phyloP scores from a whole-genome alignment of 2,113 vertebrate species.

The Odontophorus gujanensis region DNA sequence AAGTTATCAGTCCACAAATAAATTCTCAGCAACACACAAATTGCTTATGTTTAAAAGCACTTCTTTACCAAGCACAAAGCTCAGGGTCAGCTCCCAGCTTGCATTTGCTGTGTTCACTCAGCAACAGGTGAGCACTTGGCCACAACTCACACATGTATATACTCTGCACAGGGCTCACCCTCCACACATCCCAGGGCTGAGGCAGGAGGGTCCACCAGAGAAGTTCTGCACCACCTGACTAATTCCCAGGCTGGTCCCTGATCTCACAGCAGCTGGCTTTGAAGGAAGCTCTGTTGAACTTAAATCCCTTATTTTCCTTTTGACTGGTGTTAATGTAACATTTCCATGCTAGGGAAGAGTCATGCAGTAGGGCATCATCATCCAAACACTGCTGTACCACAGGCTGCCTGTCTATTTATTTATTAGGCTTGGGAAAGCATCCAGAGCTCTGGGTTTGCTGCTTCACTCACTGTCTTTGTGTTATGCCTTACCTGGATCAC shows the following conservation, averaged over 20 bases:
- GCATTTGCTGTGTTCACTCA: background rate
- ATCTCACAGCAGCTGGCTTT: background rate
- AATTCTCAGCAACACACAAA: background rate
- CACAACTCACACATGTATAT: no score
- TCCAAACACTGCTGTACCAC: background rate
- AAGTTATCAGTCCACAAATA: background rate
- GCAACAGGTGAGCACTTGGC: rapidly evolving
- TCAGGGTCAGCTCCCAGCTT: background rate
- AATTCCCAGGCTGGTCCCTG: background rate
- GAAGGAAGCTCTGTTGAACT: background rate
- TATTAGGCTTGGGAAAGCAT: background rate
- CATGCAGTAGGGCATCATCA: background rate
- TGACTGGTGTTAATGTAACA: background rate
- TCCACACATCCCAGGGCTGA: background rate
- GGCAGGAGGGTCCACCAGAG: background rate
- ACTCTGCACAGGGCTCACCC: background rate
- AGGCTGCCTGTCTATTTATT: background rate
- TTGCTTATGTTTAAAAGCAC: background rate
- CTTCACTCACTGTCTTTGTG: background rate
- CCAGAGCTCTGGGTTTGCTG: background rate
- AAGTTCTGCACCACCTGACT: background rate
- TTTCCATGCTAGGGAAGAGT: background rate
- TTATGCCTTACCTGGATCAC: background rate
- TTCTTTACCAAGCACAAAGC: background rate
- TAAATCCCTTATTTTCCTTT: background rate